Conservation (phyloP, 2,113 vertebrate genomes). For the Girardinichthys multiradiatus region DNA sequence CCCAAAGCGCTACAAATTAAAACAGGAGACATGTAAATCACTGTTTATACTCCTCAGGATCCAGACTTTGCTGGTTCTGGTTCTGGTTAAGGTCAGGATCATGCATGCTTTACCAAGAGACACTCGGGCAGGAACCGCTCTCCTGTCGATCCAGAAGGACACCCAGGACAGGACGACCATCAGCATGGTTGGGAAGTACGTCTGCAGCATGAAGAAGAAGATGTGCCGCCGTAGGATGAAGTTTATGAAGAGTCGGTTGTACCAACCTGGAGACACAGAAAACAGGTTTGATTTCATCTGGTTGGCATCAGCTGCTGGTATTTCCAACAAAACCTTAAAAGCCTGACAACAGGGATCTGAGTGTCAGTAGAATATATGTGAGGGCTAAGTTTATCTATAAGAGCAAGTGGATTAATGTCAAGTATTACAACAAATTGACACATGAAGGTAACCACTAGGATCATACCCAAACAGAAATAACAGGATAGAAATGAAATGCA, state of each 20-base stretch:
- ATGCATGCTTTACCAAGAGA: conserved; percentile 83
- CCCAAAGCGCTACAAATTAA: too few relatives aligned
- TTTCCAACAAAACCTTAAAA: not conserved
- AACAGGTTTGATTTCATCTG: not conserved
- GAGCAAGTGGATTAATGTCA: too few relatives aligned
- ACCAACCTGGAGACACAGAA: conserved; percentile 83
- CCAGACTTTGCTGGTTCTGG: too few relatives aligned
- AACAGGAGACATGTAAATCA: too few relatives aligned
- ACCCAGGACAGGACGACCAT: conserved; percentile 96
- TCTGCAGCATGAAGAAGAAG: conserved; percentile 96
- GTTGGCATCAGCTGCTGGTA: too few relatives aligned
- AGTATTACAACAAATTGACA: too few relatives aligned
- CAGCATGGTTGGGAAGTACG: conserved; percentile 93
- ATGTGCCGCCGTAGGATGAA: conserved; percentile 92
- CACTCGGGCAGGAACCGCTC: conserved; percentile 91
- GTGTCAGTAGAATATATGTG: not conserved
- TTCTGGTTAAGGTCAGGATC: too few relatives aligned
- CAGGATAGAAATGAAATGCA: too few relatives aligned
- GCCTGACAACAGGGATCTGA: not conserved
- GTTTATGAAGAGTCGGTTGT: conserved; percentile 92
- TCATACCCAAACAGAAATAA: too few relatives aligned
- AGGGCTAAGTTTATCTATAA: too few relatives aligned
- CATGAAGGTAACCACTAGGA: too few relatives aligned
- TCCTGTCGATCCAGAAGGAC: conserved; percentile 93
- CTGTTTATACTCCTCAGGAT: too few relatives aligned